phyloP scores from a whole-genome alignment of 1,140 invertebrate species.

The Pseudomyrmex sp. region DNA sequence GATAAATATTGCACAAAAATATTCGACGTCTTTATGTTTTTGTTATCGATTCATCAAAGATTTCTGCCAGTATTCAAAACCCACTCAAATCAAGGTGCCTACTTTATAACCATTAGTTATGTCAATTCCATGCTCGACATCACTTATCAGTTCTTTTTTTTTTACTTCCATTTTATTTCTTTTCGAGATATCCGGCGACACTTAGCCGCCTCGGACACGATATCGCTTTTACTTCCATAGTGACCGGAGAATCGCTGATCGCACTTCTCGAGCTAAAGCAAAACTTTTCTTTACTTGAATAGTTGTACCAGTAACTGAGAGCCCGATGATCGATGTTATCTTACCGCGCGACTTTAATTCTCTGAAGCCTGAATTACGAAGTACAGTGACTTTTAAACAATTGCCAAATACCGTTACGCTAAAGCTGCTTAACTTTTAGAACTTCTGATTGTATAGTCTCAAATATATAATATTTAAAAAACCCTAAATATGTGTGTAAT shows the following conservation, averaged over 20 bases:
- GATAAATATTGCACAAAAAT: not conserved
- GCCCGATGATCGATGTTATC: not conserved
- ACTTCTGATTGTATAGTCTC: not conserved
- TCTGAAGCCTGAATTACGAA: not conserved
- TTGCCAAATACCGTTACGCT: not conserved
- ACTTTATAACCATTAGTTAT: slow-evolving; percentile 58
- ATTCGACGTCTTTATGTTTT: not conserved
- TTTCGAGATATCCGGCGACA: slow-evolving; percentile 2
- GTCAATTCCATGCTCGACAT: slow-evolving; percentile 47
- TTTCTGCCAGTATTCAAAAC: slow-evolving; percentile 29
- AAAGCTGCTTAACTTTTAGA: not conserved
- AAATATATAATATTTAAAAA: not conserved
- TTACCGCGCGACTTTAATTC: slow-evolving; percentile 1
- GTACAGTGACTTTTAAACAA: not conserved
- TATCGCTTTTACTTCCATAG: slow-evolving; percentile 53
- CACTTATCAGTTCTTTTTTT: not conserved
- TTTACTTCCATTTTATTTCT: slow-evolving; percentile 24
- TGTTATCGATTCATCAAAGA: slow-evolving; percentile 27
- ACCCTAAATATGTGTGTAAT: not conserved
- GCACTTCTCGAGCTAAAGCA: slow-evolving; percentile 8
- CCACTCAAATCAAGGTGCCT: slow-evolving; percentile 9
- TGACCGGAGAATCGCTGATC: not conserved
- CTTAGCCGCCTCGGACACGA: slow-evolving; percentile 28
- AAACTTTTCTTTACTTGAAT: slow-evolving; percentile 25
- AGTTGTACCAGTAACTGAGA: not conserved